phyloP scores from a whole-genome alignment of 1,140 invertebrate species.

The Paraescarpia echinospica region DNA sequence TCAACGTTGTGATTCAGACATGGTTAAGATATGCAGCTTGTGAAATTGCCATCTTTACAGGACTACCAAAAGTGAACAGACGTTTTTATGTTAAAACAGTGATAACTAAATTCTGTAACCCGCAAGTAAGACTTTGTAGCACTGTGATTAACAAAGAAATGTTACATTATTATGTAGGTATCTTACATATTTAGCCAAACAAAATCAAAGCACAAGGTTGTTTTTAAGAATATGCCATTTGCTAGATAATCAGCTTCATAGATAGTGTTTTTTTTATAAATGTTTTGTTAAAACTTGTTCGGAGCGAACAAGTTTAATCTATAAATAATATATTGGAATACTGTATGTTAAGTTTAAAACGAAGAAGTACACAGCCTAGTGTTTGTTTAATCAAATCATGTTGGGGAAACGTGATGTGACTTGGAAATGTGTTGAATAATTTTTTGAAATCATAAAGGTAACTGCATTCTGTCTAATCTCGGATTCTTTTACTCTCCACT shows the following conservation, averaged over 20 bases:
- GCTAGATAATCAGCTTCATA: background rate
- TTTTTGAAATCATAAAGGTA: background rate
- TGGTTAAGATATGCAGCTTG: background rate
- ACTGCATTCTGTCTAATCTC: background rate
- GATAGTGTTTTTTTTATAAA: background rate
- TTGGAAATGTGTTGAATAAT: background rate
- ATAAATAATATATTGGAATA: background rate
- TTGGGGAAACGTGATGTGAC: background rate
- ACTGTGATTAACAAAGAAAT: too few species aligned
- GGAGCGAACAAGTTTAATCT: background rate
- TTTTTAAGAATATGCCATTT: background rate
- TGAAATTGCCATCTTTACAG: background rate
- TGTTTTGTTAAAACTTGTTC: background rate
- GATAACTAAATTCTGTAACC: too few species aligned
- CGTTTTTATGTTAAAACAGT: too few species aligned
- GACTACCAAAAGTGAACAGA: too few species aligned
- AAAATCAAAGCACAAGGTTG: background rate
- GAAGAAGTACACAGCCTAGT: background rate
- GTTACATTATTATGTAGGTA: too few species aligned
- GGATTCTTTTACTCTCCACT: background rate
- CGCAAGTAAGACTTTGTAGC: too few species aligned
- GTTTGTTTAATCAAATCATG: background rate
- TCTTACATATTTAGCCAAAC: too few species aligned
- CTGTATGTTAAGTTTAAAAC: background rate
- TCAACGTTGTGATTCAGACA: background rate